Base-by-base conservation (phyloP, 2,888 invertebrate species). In the Temnothorax rugatulus region DNA sequence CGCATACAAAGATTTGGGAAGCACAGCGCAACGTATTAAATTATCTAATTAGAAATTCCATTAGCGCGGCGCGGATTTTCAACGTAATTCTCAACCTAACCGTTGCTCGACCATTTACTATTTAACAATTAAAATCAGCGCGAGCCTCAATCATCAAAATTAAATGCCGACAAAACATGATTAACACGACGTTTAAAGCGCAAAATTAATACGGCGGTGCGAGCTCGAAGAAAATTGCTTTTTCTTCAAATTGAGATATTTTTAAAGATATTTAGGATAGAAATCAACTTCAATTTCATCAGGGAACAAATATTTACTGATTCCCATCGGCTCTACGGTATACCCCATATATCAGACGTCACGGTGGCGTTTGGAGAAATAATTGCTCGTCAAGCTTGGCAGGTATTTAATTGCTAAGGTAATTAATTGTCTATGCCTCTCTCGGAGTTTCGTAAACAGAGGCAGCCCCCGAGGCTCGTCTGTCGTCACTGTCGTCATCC, bases 81-180 rank as follows among this genome's bases (percentile, higher is more conserved):
- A 69, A 74, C 82, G 84, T 82, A 86, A 88, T 86, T 86, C 69
- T 74, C 82, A 69, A 77, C 74, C 59, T 82, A 86, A 85, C 83
- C 84, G 74, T 88, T 81, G 47, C 59, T 25, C 59, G 18, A 47
- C 71, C 34, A 47, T 47, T 69, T 38, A 59, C 47, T 71, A 71
- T 71, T 79, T 81, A 81, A 81, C 73, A 81, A 71, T 81, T 81
- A 50, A 81, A 79, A 73, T 34, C 18, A 54, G 66, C 66, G 18
- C 13, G 8, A 13, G 47, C 25, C 13, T 50, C 47, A 73, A 73
- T 73, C 21, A 59, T 59, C 38, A 71, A 79, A 71, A 61, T 61
- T 71, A 59, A 79, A 59, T 68, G 54, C 15, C 15, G 18, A 21
- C 71, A 21, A 44, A 21, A 44, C 34, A 25, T 18, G n/a, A 1